These are phyloP conservation scores for Chydorus sphaericus DNA, from an alignment of 2,888 invertebrate genomes.

Conservation along the genomic window DNA sequence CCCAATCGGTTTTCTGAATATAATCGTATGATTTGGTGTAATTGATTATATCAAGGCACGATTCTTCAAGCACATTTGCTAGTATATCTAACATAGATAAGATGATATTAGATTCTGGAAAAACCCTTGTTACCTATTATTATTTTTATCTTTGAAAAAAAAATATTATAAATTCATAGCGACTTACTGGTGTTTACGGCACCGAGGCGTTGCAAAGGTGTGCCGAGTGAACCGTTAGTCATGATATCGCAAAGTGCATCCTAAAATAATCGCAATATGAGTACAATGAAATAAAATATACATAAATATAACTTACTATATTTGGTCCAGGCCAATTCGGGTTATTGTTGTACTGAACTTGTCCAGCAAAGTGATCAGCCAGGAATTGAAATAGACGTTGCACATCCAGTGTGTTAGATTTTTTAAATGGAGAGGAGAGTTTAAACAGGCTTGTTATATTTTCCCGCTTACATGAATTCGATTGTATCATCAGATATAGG, in stretches of 20 bases:
- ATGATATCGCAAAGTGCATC: conserved; percentile 66
- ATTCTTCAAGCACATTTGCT: conserved; percentile 34
- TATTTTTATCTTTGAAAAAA: too few relatives aligned
- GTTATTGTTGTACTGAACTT: conserved; percentile 90
- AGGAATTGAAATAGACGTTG: conserved; percentile 67
- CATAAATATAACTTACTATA: too few relatives aligned
- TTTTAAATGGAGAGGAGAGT: conserved; percentile 55
- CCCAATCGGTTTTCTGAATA: conserved; percentile 24
- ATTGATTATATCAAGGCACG: conserved; percentile 59
- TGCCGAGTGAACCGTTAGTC: conserved; percentile 39
- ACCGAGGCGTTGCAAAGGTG: conserved; percentile 52
- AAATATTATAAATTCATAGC: too few relatives aligned
- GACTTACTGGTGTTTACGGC: conserved; percentile 58
- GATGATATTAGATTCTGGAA: too few relatives aligned
- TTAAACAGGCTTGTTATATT: conserved; percentile 58
- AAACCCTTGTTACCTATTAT: too few relatives aligned
- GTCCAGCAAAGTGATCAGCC: conserved; percentile 71
- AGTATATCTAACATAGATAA: too few relatives aligned
- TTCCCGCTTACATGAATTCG: conserved; percentile 43
- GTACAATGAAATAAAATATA: too few relatives aligned
- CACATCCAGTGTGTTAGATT: conserved; percentile 44
- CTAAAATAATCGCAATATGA: too few relatives aligned
- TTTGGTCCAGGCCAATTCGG: conserved; percentile 55
- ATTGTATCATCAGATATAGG: conserved; percentile 45
- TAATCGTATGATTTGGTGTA: not conserved